Base-by-base conservation (phyloP, 1,140 invertebrate genomes). In the Leucophenga varia region DNA sequence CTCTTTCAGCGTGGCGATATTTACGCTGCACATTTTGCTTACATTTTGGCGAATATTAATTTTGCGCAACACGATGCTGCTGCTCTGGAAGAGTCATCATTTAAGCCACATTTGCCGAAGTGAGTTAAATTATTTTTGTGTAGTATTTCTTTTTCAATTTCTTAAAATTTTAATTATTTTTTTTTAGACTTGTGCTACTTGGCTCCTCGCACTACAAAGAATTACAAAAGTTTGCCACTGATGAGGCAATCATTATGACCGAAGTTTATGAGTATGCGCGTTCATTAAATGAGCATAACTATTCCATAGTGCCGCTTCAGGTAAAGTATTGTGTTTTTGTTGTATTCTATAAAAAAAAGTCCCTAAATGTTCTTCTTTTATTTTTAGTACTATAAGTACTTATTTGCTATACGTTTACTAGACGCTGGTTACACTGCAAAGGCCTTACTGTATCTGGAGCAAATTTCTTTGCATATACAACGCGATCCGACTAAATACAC, bases 201-300 rank as follows among this genome's bases (percentile, higher is more conserved):
- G 89, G 91, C 36, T 83, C 88, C 2, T 85, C 86, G 61, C 75
- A 79, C 45, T 77, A 82, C 19, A 79, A 81, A 53, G 61, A 80
- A 3, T 85, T 85, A 52, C 63, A 76, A n/a, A 80, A 86, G 54
- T 90, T 95, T 76, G 85, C 86, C 9, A 86, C 82, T 22, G 87
- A 87, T 63, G 85, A 90, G 71, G 90, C 93, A 3, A 88, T 97
- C 39, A 91, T 95, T 78, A 87, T 93, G 69, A 97, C 93, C 0
- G 92, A 97, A 77, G 88, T 96, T 41, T 97, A 94, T 73, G 94
- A 97, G 76, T 97, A 93, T 76, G 93, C 92, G 1, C 83, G 88
- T 36, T 86, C 86, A 52, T 80, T 97, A 21, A 87, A 85, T 51
- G 86, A 90, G 60, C 81, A 85, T n/a, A 78, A 82, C 30, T 91